Percentiles rank a stretch among this genome's conserved stretches.
phyloP scores from a whole-genome alignment of 1,140 invertebrate species.

The Laupala kohalensis region DNA sequence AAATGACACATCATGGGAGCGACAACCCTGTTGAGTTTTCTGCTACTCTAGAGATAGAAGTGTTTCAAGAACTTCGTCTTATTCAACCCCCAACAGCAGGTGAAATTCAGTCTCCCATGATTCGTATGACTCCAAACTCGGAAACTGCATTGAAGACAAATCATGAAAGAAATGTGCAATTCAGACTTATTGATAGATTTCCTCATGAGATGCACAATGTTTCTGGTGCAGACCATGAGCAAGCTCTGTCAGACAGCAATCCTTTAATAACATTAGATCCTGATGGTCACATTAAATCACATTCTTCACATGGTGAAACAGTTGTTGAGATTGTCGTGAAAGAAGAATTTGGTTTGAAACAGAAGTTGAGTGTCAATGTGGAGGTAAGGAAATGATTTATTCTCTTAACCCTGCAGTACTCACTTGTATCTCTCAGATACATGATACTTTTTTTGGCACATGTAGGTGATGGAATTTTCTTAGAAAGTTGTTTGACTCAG shows the following conservation, averaged over 20 bases:
- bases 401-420: too few relatives aligned
- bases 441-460: too few relatives aligned
- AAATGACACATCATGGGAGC: slow-evolving; percentile 26
- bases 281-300: slow-evolving; percentile 3
- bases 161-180: slow-evolving; percentile 26
- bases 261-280: slow-evolving; percentile 2
- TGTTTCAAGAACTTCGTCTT: slow-evolving; percentile 52
- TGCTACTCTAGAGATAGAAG: slow-evolving; percentile 32
- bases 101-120: slow-evolving; percentile 30
- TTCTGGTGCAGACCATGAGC: not conserved
- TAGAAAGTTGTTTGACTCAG: too few relatives aligned
- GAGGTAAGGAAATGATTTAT: slow-evolving; percentile 23
- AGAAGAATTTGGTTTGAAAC: slow-evolving; percentile 25
- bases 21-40: slow-evolving; percentile 17
- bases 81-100: slow-evolving; percentile 33
- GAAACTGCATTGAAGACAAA: slow-evolving; percentile 53
- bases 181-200: not conserved
- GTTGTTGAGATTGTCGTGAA: slow-evolving; percentile 22
- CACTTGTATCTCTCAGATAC: too few relatives aligned
- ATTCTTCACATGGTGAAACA: slow-evolving; percentile 20
- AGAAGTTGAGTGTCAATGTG: slow-evolving; percentile 23
- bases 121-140: slow-evolving; percentile 55
- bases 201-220: not conserved
- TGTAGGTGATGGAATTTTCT: too few relatives aligned
- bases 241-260: not conserved